Evolutionary conservation across 92 coral and sea anemone species (phyloP), one percentile per base, ranked within the genome.

Genomic region (Umimayanthus chanpuru): DNA sequence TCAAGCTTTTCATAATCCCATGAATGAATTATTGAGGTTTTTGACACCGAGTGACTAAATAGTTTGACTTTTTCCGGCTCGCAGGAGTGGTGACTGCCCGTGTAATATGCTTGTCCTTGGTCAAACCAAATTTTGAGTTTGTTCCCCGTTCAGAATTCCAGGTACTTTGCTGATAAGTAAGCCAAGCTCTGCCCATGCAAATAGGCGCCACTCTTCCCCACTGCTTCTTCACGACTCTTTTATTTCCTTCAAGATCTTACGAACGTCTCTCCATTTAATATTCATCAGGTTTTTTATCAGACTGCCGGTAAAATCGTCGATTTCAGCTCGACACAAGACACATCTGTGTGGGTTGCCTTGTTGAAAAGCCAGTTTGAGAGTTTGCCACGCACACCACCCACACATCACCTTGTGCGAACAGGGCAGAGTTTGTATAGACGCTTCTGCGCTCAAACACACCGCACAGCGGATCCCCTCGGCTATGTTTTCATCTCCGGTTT

Each of bases 301-400:
- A 73, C 95, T 89, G 12, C 98, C 98, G 26, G 96, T 93, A 79
- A 95, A 96, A 83, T 96, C 99, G 64, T 93, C 90, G 77, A 96
- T 93, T 84, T 96, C 94, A 18, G 89, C 74, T 41, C 99, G 91
- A 86, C 99, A 96, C 41, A 96, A 85, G 61, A 95, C 99, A 90
- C 99, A 96, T 9, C 98, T 94, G 67, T 96, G 99, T 39, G 78
- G 72, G 38, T 88, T 81, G 11, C 92, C 90, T 76, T 96, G 90
- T 26, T 92, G 64, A 39, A 92, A 93, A 9, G 98, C 94, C 39
- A 93, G 79, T 85, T 96, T 95, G 18, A 96, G 66, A 3, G 98
- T 93, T 81, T 91, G 96, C 99, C 99, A 96, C 2, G 99, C 99
- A 30, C 99, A 96, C 94, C 94, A 93, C 0, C 98, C 96, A 28